Evolutionary conservation across 2,113 vertebrate species (phyloP).

Genomic region (Amphiprion ocellaris): DNA sequence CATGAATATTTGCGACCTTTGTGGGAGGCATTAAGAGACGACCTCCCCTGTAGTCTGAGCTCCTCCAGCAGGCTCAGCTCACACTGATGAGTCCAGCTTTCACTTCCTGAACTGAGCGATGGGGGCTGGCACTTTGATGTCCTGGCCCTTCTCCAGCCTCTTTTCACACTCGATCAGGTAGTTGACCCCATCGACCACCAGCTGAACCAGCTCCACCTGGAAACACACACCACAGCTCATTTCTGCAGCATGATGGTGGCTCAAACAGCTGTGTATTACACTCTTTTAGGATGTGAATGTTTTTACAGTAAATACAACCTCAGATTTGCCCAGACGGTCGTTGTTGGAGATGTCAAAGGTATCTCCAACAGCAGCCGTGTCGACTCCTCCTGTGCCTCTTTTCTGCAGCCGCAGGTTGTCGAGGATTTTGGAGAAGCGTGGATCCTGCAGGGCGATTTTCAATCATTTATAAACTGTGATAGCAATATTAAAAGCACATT

Average conservation of each 20-base stretch:
- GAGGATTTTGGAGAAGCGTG: conserved; percentile 92
- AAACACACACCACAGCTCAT: neutral
- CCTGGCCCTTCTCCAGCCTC: conserved; percentile 91
- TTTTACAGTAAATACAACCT: conserved; percentile 78
- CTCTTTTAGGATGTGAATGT: too few species aligned
- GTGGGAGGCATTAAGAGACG: neutral
- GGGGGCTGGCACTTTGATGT: conserved; percentile 91
- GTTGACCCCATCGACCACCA: conserved; percentile 91
- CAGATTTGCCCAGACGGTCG: conserved; percentile 93
- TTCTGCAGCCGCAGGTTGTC: conserved; percentile 94
- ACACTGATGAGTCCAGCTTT: conserved; percentile 46
- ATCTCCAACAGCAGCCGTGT: conserved; percentile 91
- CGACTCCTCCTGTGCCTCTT: conserved; percentile 92
- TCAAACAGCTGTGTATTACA: neutral
- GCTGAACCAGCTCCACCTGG: conserved; percentile 93
- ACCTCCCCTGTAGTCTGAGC: conserved; percentile 7
- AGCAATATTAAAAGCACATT: neutral
- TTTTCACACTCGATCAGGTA: conserved; percentile 94
- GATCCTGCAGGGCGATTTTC: conserved; percentile 81
- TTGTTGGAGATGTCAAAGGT: conserved; percentile 94
- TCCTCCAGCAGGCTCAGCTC: neutral
- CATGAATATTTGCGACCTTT: conserved; percentile 15
- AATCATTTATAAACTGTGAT: neutral
- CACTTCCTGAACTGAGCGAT: conserved; percentile 89
- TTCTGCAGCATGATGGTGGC: neutral